These are phyloP conservation scores for Creontiades dilutus DNA, from an alignment of 2,888 invertebrate genomes.

Conservation along the genomic window DNA sequence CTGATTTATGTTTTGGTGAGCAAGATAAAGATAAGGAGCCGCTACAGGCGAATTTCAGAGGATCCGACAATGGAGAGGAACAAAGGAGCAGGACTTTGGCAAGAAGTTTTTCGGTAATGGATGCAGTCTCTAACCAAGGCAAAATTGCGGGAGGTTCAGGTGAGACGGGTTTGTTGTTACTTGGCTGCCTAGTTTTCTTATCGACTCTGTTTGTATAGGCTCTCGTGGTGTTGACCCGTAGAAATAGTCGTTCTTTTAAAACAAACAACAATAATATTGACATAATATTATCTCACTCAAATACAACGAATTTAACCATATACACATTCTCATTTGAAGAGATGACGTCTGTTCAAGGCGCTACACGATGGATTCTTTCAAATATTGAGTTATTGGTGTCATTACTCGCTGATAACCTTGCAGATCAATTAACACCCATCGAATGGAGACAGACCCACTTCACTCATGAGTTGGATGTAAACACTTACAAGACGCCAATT, in stretches of 20 bases:
- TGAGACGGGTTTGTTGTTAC: neutral
- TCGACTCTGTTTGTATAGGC: slow-evolving; percentile 7
- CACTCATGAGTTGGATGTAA: slow-evolving; percentile 48
- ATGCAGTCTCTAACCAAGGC: slow-evolving; percentile 36
- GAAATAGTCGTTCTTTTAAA: neutral
- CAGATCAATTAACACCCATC: slow-evolving; percentile 55
- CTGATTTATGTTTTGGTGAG: slow-evolving; percentile 41
- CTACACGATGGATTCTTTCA: neutral
- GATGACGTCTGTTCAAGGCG: neutral
- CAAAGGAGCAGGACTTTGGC: slow-evolving; percentile 40
- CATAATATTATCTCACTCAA: slow-evolving; percentile 16
- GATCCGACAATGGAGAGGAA: neutral
- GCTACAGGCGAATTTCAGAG: slow-evolving; percentile 33
- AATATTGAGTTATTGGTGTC: neutral
- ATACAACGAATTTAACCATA: neutral
- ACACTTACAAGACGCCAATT: slow-evolving; percentile 4
- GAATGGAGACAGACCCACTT: neutral
- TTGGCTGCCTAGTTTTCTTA: slow-evolving; percentile 4
- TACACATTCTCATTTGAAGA: neutral
- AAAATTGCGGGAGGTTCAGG: slow-evolving; percentile 49
- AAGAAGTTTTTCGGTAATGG: slow-evolving; percentile 50
- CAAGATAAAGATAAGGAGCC: slow-evolving; percentile 56
- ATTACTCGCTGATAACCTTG: slow-evolving; percentile 50
- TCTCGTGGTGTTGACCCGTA: neutral
- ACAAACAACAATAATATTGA: slow-evolving; percentile 52